phyloP scores from a whole-genome alignment of 2,797 vertebrate genomes.

The Petrocephalus schoutedeni region DNA sequence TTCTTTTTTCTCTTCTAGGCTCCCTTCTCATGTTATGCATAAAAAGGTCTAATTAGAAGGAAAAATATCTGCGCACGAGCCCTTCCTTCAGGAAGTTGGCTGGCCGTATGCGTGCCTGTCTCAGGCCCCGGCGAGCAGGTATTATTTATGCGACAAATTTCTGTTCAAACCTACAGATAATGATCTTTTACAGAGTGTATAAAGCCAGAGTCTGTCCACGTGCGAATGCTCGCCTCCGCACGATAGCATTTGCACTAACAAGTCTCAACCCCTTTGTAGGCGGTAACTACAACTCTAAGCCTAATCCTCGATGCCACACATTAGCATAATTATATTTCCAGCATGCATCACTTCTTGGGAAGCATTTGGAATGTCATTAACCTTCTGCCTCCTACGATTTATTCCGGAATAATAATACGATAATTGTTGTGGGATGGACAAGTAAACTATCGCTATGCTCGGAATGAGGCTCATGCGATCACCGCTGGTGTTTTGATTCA shows the following conservation, averaged over 20 bases:
- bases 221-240: background rate
- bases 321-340: conserved; percentile 1
- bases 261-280: background rate
- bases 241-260: background rate
- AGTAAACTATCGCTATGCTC: background rate
- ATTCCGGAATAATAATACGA: background rate
- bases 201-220: background rate
- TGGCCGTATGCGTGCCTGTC: background rate
- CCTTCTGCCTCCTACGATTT: background rate
- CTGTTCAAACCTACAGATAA: background rate
- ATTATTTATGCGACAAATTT: background rate
- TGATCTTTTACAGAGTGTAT: background rate
- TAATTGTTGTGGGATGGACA: background rate
- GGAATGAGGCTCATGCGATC: background rate
- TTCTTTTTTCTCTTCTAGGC: background rate
- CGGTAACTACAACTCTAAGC: background rate
- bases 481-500: background rate
- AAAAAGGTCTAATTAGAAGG: background rate
- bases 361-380: conserved; percentile 4
- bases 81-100: background rate
- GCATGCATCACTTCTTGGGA: background rate
- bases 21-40: background rate
- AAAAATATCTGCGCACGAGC: background rate
- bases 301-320: background rate
- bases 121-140: background rate